phyloP scores from a whole-genome alignment of 2,113 vertebrate species.

The Sinocyclocheilus maitianheensis region DNA sequence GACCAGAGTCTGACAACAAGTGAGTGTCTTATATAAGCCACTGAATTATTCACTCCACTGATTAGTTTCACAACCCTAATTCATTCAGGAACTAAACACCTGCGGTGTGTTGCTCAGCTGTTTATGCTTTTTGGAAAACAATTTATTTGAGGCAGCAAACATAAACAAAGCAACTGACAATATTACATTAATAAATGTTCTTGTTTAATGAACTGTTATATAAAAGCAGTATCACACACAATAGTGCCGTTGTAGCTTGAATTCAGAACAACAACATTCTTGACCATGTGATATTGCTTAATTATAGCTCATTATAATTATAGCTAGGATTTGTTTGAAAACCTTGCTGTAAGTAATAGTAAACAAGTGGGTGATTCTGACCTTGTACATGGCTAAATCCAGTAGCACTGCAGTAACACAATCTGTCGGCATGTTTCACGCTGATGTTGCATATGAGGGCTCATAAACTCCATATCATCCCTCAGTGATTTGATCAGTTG shows the following conservation, averaged over 20 bases:
- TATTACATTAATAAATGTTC: neutral
- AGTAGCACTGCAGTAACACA: neutral
- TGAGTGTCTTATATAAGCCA: neutral
- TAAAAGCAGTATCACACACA: neutral
- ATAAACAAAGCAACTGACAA: neutral
- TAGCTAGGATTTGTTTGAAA: neutral
- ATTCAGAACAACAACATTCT: neutral
- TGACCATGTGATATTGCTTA: neutral
- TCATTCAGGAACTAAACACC: neutral
- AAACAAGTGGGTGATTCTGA: constrained; percentile 6
- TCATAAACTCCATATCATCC: constrained; percentile 36
- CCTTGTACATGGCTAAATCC: constrained; percentile 10
- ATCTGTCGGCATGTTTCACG: constrained; percentile 5
- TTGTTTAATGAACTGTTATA: neutral
- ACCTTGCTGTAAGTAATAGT: too few species aligned
- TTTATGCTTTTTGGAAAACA: neutral
- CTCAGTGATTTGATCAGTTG: constrained; percentile 48
- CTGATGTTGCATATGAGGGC: constrained; percentile 39
- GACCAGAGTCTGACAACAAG: too few species aligned
- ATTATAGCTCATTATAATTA: neutral
- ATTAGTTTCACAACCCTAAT: neutral
- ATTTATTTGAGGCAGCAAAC: neutral
- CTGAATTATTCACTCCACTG: neutral
- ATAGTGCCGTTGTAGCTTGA: neutral
- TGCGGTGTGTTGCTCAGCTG: neutral